Percentiles rank a stretch among this genome's conserved stretches.
Evolutionary conservation across 1,140 invertebrate species (phyloP).

Genomic region (Tetramorium alpestre): DNA sequence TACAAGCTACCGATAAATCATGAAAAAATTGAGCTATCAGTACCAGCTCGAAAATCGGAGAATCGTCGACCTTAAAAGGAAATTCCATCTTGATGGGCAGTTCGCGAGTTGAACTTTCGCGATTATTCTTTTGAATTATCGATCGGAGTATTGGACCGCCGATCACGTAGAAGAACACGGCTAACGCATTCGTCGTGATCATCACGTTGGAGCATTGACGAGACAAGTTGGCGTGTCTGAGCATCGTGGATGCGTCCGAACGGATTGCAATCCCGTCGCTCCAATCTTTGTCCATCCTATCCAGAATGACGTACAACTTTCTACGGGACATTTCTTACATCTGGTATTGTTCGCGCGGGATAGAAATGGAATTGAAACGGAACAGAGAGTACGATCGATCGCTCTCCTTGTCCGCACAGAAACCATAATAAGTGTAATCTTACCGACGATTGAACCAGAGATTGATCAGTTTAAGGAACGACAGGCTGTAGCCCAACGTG

Average conservation of each 20-base stretch:
- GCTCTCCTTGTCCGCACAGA: not conserved
- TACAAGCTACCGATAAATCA: conserved; percentile 35
- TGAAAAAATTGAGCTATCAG: conserved; percentile 35
- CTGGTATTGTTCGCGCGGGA: not conserved
- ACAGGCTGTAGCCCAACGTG: conserved; percentile 57
- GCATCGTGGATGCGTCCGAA: conserved; percentile 42
- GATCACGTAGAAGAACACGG: conserved; percentile 46
- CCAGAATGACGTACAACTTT: conserved; percentile 37
- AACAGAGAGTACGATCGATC: not conserved
- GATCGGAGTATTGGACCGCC: conserved; percentile 28
- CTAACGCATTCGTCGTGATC: conserved; percentile 19
- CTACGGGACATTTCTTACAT: conserved; percentile 5
- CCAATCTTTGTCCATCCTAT: conserved; percentile 49
- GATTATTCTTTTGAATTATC: not conserved
- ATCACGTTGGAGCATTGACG: conserved; percentile 48
- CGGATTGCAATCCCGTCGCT: not conserved
- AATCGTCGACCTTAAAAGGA: conserved; percentile 46
- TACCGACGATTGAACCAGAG: conserved; percentile 65
- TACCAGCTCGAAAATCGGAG: conserved; percentile 59
- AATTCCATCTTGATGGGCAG: conserved; percentile 65
- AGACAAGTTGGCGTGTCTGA: conserved; percentile 31
- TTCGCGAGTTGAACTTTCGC: not conserved
- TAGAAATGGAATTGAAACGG: conserved; percentile 4
- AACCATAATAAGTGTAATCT: conserved; percentile 10
- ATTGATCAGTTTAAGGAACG: conserved; percentile 59